Evolutionary conservation across 2,888 invertebrate species (phyloP).

Genomic region (Amiota minor): DNA sequence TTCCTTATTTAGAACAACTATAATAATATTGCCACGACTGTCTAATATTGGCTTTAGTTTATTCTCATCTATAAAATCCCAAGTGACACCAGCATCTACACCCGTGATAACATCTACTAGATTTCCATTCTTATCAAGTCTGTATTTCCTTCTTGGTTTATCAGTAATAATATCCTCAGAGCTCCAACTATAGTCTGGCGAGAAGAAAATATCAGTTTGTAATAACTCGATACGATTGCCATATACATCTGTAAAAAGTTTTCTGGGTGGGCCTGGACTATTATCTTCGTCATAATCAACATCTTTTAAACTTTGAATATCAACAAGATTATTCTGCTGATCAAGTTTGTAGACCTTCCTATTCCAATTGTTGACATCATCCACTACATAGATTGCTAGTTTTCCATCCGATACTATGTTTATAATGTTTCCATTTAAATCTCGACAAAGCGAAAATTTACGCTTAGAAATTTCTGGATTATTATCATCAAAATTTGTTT

Average conservation of each 20-base stretch:
- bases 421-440: too few species aligned
- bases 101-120: neutral
- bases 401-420: too few species aligned
- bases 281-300: too few species aligned
- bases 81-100: neutral
- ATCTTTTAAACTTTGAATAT: too few species aligned
- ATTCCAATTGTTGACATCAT: too few species aligned
- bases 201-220: neutral
- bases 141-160: neutral
- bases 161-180: neutral
- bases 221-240: neutral
- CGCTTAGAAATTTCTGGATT: too few species aligned
- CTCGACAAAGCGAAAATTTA: too few species aligned
- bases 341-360: too few species aligned
- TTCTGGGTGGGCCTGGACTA: too few species aligned
- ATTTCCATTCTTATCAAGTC: neutral
- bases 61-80: too few species aligned
- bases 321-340: too few species aligned
- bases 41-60: neutral
- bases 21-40: constrained; percentile 12
- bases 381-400: too few species aligned
- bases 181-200: neutral
- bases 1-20: neutral
- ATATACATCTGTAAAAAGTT: neutral
- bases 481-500: neutral